phyloP scores from a whole-genome alignment of 1,140 invertebrate species.

The Procambarus virginalis region DNA sequence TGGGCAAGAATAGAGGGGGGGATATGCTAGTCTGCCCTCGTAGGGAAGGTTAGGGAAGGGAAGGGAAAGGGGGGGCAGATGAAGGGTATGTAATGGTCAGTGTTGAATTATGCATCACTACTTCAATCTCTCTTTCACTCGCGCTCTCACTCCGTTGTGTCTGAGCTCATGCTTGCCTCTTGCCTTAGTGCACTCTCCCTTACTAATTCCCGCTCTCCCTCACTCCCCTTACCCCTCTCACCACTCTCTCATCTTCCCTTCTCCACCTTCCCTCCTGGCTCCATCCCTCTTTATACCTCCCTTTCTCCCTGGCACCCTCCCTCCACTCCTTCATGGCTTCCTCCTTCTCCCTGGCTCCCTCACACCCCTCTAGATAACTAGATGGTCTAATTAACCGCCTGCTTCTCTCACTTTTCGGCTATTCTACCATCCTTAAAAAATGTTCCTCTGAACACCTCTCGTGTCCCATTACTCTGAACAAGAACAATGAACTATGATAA shows the following conservation, averaged over 20 bases:
- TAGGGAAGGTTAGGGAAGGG: neutral
- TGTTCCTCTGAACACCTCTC: too few species aligned
- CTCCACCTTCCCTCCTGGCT: neutral
- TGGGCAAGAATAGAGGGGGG: neutral
- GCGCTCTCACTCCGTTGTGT: neutral
- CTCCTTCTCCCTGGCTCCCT: neutral
- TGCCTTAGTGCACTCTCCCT: neutral
- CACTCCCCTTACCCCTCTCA: conserved; percentile 7
- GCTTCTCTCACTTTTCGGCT: too few species aligned
- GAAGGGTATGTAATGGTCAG: conserved; percentile 6
- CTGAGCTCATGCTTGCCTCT: too few species aligned
- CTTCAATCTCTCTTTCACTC: neutral
- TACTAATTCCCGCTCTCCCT: conserved; percentile 13
- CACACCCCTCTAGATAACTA: too few species aligned
- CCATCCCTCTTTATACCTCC: neutral
- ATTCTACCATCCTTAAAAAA: too few species aligned
- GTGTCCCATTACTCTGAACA: too few species aligned
- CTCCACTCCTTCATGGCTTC: too few species aligned
- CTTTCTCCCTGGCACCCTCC: neutral
- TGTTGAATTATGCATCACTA: conserved; percentile 1
- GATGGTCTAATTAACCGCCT: too few species aligned
- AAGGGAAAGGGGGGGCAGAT: neutral
- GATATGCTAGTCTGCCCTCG: neutral
- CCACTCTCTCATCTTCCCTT: neutral
- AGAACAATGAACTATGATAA: too few species aligned